Base-by-base conservation (phyloP, 92 coral and sea anemone species). In the Meandrina meandrites region DNA sequence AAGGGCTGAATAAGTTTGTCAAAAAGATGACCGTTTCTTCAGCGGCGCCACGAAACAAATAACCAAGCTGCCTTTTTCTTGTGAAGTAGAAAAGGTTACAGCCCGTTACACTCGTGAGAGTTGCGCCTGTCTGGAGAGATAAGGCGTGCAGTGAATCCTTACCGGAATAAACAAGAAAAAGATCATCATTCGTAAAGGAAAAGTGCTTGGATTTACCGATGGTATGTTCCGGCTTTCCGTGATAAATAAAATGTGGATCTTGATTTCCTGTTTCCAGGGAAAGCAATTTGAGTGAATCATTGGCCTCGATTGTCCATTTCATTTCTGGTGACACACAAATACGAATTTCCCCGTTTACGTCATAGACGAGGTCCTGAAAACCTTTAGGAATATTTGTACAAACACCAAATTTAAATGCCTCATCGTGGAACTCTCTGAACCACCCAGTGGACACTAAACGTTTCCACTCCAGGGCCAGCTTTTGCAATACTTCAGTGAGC, bases 181-280 rank as follows among this genome's bases (percentile, higher is more conserved):
- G 53, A 21, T 79, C 72, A 37, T 79, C 83, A 35, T 32, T 79
- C 19, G 83, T 57, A 60, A 79, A 58, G 31, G 83, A 30, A 34
- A 79, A 79, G 71, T n/a, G 1, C 42, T 0, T 3, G 22, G 5
- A 17, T 0, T 51, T 3, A 18, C 36, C 14, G 12, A 78, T 1
- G 18, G 2, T 22, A 21, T 37, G 32, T 37, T 75, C 48, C 21
- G 1, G 36, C 2, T 75, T 45, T 21, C 17, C 47, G 18, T 17
- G 2, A 47, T 18, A 0, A 76, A 1, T 1, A 24, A 10, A 8
- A 47, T 45, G 58, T 3, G 24, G 58, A 2, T 24, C 57, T 47
- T 76, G 32, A 76, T 21, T 45, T 77, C 60, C 75, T 32, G 76
- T 71, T 17, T 71, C 24, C 9, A 71, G 19, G 0, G 40, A 14